Evolutionary conservation across 92 coral and sea anemone species (phyloP).

Genomic region (Phymanthus crucifer): DNA sequence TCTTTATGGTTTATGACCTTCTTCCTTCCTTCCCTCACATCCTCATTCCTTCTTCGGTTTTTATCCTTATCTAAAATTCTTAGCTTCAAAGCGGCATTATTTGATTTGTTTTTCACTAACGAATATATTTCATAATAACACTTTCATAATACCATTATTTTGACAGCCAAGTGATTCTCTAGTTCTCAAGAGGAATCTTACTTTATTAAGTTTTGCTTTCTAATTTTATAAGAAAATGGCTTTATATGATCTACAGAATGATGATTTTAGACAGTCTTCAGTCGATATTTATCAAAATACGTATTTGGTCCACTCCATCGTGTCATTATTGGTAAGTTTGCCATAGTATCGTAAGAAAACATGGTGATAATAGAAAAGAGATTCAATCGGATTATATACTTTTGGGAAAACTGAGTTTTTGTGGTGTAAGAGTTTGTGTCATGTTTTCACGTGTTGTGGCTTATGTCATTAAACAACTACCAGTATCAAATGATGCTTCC

Average conservation of each 20-base stretch:
- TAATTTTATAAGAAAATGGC: neutral
- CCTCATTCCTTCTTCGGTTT: neutral
- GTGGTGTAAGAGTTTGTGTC: too few relatives aligned
- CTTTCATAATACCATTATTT: neutral
- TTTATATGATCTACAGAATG: slow-evolving; percentile 10
- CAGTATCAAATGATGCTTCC: neutral
- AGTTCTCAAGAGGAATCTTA: neutral
- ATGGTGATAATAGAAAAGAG: too few relatives aligned
- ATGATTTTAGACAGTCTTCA: slow-evolving; percentile 1
- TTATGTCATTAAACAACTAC: neutral
- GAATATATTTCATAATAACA: neutral
- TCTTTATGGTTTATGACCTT: neutral
- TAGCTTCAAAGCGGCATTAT: neutral
- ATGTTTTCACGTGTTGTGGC: neutral
- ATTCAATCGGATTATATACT: too few relatives aligned
- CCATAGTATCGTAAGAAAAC: too few relatives aligned
- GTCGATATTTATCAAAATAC: slow-evolving; percentile 23
- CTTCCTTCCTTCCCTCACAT: neutral
- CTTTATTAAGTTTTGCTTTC: neutral
- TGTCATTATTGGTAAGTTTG: slow-evolving; percentile 29
- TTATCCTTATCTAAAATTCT: neutral
- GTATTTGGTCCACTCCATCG: slow-evolving; percentile 28
- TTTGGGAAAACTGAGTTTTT: too few relatives aligned
- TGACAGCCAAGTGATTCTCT: neutral
- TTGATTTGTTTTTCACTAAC: neutral